Evolutionary conservation across 1,140 invertebrate species (phyloP).

Genomic region (Drosophila dunni): DNA sequence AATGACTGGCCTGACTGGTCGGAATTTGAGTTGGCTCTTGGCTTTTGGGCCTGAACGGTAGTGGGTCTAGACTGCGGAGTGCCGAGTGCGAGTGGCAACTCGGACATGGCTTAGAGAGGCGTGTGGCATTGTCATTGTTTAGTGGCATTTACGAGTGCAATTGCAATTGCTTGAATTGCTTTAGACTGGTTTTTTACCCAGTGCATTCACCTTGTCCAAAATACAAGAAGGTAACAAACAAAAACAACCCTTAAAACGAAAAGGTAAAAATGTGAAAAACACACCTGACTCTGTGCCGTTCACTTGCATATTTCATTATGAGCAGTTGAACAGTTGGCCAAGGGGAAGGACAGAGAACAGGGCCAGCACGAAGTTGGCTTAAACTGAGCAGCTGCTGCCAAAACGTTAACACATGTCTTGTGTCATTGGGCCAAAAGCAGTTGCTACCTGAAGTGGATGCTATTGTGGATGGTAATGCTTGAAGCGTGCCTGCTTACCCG

Average conservation of each 20-base stretch:
- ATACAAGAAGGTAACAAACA: constrained; percentile 39
- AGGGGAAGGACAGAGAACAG: neutral
- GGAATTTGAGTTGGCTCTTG: constrained; percentile 43
- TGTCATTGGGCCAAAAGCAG: constrained; percentile 18
- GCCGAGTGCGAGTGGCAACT: neutral
- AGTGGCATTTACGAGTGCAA: constrained; percentile 45
- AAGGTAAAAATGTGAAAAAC: constrained; percentile 16
- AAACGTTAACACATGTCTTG: constrained; percentile 42
- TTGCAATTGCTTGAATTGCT: constrained; percentile 57
- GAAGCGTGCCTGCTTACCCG: neutral
- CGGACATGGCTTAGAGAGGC: constrained; percentile 18
- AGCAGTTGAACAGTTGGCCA: constrained; percentile 44
- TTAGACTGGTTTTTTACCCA: constrained; percentile 58
- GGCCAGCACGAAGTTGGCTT: neutral
- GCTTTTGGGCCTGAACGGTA: constrained; percentile 13
- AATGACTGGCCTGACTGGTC: constrained; percentile 72
- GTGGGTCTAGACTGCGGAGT: constrained; percentile 6
- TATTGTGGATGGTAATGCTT: constrained; percentile 28
- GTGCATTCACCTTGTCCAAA: constrained; percentile 72
- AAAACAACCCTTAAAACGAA: constrained; percentile 13
- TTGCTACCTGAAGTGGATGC: constrained; percentile 46
- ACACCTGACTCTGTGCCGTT: constrained; percentile 64
- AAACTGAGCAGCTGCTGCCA: constrained; percentile 30
- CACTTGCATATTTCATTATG: constrained; percentile 31
- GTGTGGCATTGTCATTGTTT: constrained; percentile 70